A percentile compares a stretch with the other conserved stretches of the same genome.
phyloP scores from a whole-genome alignment of 2,888 invertebrate genomes.

The Resseliella maxima region DNA sequence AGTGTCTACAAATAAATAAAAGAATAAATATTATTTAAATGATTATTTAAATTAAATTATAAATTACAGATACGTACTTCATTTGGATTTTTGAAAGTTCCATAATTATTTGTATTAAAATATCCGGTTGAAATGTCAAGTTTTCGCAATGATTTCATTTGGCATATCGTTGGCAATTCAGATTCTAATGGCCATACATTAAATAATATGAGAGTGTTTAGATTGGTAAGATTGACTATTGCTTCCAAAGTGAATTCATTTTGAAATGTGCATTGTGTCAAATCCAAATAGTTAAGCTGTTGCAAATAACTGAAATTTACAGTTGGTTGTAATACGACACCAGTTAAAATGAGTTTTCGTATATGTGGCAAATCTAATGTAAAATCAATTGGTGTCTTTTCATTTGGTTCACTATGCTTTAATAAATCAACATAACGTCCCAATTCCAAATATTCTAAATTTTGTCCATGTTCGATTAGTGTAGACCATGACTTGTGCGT shows the following conservation, averaged over 20 bases:
- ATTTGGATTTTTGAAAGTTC: conserved; percentile 81
- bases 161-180: conserved; percentile 73
- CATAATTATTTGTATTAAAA: conserved; percentile 73
- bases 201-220: conserved; percentile 82
- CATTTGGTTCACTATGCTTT: conserved; percentile 68
- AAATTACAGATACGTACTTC: conserved; percentile 69
- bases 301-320: conserved; percentile 63
- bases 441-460: conserved; percentile 77
- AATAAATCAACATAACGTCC: conserved; percentile 76
- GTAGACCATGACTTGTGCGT: conserved; percentile 74
- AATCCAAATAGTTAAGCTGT: conserved; percentile 65
- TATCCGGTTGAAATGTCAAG: conserved; percentile 87
- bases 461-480: conserved; percentile 77
- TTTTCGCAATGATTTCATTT: conserved; percentile 73
- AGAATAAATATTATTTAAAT: not conserved
- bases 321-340: conserved; percentile 65
- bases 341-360: conserved; percentile 66
- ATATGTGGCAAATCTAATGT: conserved; percentile 67
- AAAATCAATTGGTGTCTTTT: conserved; percentile 73
- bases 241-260: conserved; percentile 65
- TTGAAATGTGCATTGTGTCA: conserved; percentile 66
- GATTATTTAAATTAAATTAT: too few species aligned
- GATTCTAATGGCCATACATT: conserved; percentile 74
- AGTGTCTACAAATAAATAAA: conserved; percentile 67
- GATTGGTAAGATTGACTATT: conserved; percentile 73